phyloP scores from a whole-genome alignment of 2,113 vertebrate genomes.

The zebrafish (Danio rerio) region DNA sequence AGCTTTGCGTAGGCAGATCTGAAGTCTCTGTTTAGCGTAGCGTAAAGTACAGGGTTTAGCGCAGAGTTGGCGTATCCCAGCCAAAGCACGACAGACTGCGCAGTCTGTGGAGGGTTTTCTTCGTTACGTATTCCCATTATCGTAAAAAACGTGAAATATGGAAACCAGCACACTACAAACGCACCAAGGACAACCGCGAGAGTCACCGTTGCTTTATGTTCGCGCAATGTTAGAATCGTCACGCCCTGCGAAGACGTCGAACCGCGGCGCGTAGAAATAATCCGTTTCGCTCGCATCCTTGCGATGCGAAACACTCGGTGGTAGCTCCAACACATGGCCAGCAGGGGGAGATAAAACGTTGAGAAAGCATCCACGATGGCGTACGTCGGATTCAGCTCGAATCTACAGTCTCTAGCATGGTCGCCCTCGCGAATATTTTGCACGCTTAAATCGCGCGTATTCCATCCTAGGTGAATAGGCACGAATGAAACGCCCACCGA shows the following conservation, averaged over 20 bases:
- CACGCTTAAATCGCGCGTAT: conserved; percentile 81
- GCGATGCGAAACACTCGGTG: conserved; percentile 90
- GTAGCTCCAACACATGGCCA: conserved; percentile 93
- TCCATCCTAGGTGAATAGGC: conserved; percentile 96
- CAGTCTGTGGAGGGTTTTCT: conserved; percentile 64
- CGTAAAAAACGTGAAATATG: conserved; percentile 87
- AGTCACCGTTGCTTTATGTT: conserved; percentile 82
- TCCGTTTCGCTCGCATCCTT: conserved; percentile 87
- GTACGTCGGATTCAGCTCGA: conserved; percentile 86
- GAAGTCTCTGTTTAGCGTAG: conserved; percentile 91
- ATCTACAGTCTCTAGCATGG: conserved; percentile 72
- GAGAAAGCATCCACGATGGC: conserved; percentile 85
- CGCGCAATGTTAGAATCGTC: conserved; percentile 72
- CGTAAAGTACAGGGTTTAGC: conserved; percentile 91
- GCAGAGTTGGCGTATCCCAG: conserved; percentile 94
- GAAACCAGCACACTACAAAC: conserved; percentile 89
- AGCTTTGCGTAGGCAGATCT: conserved; percentile 81
- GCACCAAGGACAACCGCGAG: conserved; percentile 84
- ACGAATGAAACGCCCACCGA: conserved; percentile 92
- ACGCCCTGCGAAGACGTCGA: conserved; percentile 66
- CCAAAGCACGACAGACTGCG: conserved; percentile 78
- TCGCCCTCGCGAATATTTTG: conserved; percentile 71
- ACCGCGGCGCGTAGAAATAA: conserved; percentile 74
- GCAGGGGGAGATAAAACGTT: conserved; percentile 91
- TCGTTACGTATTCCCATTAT: conserved; percentile 78